Evolutionary conservation across 2,797 vertebrate genomes (phyloP), one percentile per base, ranked within the genome.

Genomic region (Tragopan temminckii): DNA sequence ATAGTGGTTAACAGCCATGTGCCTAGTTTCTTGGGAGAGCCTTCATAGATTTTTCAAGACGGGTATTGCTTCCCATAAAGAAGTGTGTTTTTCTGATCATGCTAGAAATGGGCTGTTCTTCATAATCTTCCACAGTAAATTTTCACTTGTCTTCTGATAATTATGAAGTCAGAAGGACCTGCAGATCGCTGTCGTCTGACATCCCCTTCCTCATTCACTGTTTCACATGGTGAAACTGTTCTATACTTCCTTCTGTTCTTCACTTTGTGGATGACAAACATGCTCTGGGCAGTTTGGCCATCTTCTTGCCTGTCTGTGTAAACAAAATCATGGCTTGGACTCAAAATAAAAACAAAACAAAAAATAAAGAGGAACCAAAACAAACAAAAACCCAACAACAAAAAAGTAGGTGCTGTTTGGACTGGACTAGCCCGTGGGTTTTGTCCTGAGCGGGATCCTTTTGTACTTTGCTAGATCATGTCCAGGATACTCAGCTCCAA

Each of bases 1-100:
- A 55, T 23, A 88, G 42, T 95, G 95, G 71, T 95, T 96, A 95
- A 94, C 78, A 97, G 53, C 42, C 77, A 84, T 52, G 52, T 63
- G 23, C 55, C 5, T 10, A 79, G 53, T 63, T 33, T 29, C 21
- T 35, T 90, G 14, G 35, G 23, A 90, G 45, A 89, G 83, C 72
- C 38, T 83, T 8, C 27, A 27, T 29, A 9, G 1, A 23, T 43
- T 85, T 86, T 86, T 53, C 80, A 67, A 2, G 0, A 70, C 15
- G 93, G 71, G 48, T 52, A 57, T 63, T 59, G 52, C 14, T 85
- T 89, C 58, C 82, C 70, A 81, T 97, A 97, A 95, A 92, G 89
- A 95, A 95, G 88, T 67, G 27, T 61, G 79, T 88, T 96, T 78
- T 96, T 98, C 94, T 96, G 82, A 96, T 97, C 96, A 94, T 94